phyloP scores from a whole-genome alignment of 2,797 vertebrate genomes.

The Ptychobarbus kaznakovi region DNA sequence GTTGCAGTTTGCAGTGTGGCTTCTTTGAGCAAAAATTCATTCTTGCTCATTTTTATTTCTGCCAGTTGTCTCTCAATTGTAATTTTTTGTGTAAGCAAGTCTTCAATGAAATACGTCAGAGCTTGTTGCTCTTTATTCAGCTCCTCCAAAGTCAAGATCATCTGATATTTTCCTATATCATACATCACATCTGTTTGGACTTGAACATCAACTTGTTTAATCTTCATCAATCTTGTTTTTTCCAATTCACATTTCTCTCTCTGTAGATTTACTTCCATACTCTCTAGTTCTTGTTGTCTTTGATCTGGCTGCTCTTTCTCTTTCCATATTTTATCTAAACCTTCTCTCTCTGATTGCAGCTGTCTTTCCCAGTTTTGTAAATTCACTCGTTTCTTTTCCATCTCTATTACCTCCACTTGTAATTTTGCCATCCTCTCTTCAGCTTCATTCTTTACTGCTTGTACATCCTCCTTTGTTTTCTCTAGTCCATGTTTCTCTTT shows the following conservation, averaged over 20 bases:
- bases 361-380: slow-evolving; percentile 27
- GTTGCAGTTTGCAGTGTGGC: not conserved
- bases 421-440: slow-evolving; percentile 42
- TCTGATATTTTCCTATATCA: not conserved
- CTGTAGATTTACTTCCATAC: slow-evolving; percentile 20
- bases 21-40: slow-evolving; percentile 37
- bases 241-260: slow-evolving; percentile 20
- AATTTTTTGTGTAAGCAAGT: slow-evolving; percentile 19
- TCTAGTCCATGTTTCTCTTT: slow-evolving; percentile 49
- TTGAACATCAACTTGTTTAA: slow-evolving; percentile 29
- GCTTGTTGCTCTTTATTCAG: slow-evolving; percentile 28
- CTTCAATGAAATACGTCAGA: not conserved
- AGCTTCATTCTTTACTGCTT: slow-evolving; percentile 1
- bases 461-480: slow-evolving; percentile 20
- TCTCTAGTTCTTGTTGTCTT: slow-evolving; percentile 42
- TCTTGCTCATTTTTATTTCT: slow-evolving; percentile 7
- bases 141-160: slow-evolving; percentile 16
- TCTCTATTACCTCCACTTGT: slow-evolving; percentile 24
- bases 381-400: slow-evolving; percentile 16
- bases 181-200: slow-evolving; percentile 41
- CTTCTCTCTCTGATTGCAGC: slow-evolving; percentile 29
- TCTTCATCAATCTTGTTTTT: not conserved
- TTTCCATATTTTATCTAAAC: slow-evolving; percentile 18
- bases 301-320: slow-evolving; percentile 30
- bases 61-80: slow-evolving; percentile 6